Conservation (phyloP, 2,797 vertebrate genomes). For the Paguma larvata region DNA sequence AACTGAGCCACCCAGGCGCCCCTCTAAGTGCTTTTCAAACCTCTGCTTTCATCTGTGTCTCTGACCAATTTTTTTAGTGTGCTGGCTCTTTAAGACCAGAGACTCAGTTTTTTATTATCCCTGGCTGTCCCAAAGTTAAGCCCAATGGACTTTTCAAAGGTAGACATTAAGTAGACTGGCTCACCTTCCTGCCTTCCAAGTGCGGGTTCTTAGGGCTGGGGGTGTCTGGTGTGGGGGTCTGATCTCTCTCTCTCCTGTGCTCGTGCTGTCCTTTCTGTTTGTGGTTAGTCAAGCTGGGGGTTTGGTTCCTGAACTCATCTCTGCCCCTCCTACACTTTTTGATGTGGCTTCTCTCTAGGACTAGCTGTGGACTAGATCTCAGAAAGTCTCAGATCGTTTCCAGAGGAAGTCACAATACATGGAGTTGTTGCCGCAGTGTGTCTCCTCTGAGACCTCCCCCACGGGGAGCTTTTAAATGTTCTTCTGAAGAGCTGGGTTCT, state of each 20-base stretch:
- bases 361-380: not conserved
- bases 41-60: not conserved
- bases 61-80: not conserved
- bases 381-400: not conserved
- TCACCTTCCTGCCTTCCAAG: not conserved
- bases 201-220: not conserved
- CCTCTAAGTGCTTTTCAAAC: not conserved
- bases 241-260: not conserved
- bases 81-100: not conserved
- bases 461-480: not conserved
- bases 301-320: not conserved
- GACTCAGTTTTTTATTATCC: not conserved
- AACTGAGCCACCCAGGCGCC: too few relatives aligned
- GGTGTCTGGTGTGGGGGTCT: not conserved
- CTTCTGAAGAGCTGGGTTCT: not conserved
- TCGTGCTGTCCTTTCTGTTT: not conserved
- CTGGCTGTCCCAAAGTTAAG: too few relatives aligned
- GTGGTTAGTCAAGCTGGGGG: not conserved
- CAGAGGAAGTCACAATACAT: not conserved
- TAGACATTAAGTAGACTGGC: not conserved
- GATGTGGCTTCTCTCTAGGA: not conserved
- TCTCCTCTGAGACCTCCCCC: not conserved
- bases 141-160: not conserved
- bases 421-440: not conserved
- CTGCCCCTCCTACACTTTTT: not conserved